Base-by-base conservation (phyloP, 2,888 invertebrate species). In the Cataglyphis cursor region DNA sequence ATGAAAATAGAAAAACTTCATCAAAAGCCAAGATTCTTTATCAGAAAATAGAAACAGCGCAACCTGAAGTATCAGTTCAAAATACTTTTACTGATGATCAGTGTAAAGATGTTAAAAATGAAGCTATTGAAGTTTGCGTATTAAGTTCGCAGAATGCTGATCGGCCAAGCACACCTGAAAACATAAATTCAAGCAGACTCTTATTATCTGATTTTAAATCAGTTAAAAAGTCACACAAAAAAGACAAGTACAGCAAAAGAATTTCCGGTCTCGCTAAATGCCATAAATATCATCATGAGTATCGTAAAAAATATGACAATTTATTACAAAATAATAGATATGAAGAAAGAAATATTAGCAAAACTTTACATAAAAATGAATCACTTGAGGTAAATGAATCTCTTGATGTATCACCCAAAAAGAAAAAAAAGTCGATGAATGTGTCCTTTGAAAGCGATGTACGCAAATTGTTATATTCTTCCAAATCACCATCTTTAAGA, bases 161-260 rank as follows among this genome's bases (percentile, higher is more conserved):
- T 61, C 90, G 94, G 24, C 91, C 94, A 0, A 83, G 70, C 8
- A 94, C 94, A 3, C 94, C 94, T 0, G 94, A 94, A 21, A 93
- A 92, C 62, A 64, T 93, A 0, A 94, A 93, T 82, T 94, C 94
- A 8, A 94, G 94, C 82, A 88, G 94, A 81, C 75, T 94, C 12
- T 85, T 94, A 21, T 72, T 94, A 12, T 85, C 91, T 0, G 91
- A 93, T 61, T 94, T 90, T 70, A 92, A 90, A 82, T 93, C 93
- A 0, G 92, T 93, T 4, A 93, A 93, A 81, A 93, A 93, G 41
- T 94, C 94, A 4, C 93, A 93, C 62, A 91, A 90, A 24, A 94
- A 93, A 72, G 93, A 93, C 35, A 94, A 94, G 44, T 90, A 90
- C 41, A 89, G 84, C n/a, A 93, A 93, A 78, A 92, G 89, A 38